Evolutionary conservation across 2,888 invertebrate genomes (phyloP).

Genomic region (Machimus atricapillus): DNA sequence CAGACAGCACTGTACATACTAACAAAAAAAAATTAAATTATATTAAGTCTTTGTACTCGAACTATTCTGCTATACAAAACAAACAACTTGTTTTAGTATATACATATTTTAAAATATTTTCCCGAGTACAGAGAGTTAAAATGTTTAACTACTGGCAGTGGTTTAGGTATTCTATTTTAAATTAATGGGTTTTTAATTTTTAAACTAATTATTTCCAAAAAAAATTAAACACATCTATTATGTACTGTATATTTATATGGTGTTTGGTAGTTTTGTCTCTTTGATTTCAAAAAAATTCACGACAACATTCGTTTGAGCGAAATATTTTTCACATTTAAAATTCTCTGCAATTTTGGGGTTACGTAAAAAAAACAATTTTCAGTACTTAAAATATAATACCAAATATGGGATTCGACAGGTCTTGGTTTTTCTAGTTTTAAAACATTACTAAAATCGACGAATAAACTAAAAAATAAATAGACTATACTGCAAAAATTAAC

Average conservation of each 20-base stretch:
- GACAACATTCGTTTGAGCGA: too few species aligned
- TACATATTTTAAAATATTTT: too few species aligned
- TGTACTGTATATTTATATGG: neutral
- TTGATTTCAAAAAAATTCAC: neutral
- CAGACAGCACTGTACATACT: too few species aligned
- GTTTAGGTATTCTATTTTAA: neutral
- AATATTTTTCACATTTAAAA: too few species aligned
- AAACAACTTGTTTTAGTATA: neutral
- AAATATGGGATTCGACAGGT: too few species aligned
- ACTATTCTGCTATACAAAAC: neutral
- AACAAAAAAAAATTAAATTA: neutral
- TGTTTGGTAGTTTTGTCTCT: neutral
- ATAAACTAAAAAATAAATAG: neutral
- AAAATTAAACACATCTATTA: neutral
- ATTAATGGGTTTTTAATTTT: neutral
- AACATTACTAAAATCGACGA: too few species aligned
- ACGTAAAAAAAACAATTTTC: too few species aligned
- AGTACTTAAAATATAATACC: too few species aligned
- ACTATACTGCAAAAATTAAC: neutral
- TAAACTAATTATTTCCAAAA: neutral
- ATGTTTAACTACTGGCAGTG: neutral
- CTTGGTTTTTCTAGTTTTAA: too few species aligned
- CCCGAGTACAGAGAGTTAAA: neutral
- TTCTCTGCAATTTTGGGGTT: too few species aligned
- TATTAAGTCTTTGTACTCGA: neutral